These are phyloP conservation scores for Calcarius lapponicus DNA, from an alignment of 2,797 vertebrate genomes.

Conservation along the genomic window DNA sequence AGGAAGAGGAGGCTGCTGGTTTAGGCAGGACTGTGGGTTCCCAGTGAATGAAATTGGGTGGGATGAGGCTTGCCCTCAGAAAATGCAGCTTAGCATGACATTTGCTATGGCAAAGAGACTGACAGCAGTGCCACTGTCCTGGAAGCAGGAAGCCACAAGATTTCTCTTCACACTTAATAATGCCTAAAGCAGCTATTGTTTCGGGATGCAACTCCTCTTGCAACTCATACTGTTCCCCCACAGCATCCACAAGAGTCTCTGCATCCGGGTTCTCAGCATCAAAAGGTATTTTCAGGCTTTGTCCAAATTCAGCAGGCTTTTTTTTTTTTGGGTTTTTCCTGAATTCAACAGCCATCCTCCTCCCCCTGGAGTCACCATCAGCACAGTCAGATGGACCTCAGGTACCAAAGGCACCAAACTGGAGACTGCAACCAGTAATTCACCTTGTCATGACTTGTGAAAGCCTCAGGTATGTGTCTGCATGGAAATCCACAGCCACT, in stretches of 20 bases:
- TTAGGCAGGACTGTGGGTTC: neutral
- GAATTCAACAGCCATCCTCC: neutral
- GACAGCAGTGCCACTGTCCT: neutral
- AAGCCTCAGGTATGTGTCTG: neutral
- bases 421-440: neutral
- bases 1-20: neutral
- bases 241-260: neutral
- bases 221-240: neutral
- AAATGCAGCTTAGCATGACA: neutral
- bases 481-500: neutral
- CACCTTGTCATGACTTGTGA: neutral
- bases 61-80: neutral
- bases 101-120: neutral
- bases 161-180: neutral
- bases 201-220: neutral
- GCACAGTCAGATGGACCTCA: neutral
- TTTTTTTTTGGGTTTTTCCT: neutral
- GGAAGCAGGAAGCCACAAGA: neutral
- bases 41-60: neutral
- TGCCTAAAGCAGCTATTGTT: neutral
- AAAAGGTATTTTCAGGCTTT: neutral
- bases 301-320: neutral
- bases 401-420: neutral
- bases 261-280: fast-evolving
- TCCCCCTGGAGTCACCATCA: neutral